Evolutionary conservation across 1,140 invertebrate species (phyloP).

Genomic region (Chironomus striatipennis): DNA sequence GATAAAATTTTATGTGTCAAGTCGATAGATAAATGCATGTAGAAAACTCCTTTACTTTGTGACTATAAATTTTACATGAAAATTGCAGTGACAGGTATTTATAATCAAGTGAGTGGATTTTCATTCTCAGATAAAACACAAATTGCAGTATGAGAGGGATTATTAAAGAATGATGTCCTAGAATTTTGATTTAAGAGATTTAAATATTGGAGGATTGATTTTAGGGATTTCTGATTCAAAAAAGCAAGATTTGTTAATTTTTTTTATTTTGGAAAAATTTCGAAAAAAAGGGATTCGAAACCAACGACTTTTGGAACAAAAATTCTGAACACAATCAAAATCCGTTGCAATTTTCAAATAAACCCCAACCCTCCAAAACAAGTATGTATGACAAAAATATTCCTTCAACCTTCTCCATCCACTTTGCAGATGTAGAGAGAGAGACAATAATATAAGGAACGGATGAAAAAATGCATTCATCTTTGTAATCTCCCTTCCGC

Average conservation of each 20-base stretch:
- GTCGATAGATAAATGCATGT: not conserved
- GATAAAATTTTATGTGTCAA: conserved; percentile 11
- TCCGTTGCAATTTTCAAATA: not conserved
- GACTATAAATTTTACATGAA: not conserved
- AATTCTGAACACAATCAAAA: too few relatives aligned
- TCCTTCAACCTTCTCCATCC: not conserved
- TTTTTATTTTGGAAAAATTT: too few relatives aligned
- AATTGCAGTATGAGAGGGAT: not conserved
- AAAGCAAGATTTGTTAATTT: too few relatives aligned
- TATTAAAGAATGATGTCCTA: too few relatives aligned
- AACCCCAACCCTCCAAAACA: not conserved
- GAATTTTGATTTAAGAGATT: too few relatives aligned
- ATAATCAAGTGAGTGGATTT: conserved; percentile 20
- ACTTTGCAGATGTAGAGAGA: not conserved
- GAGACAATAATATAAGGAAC: not conserved
- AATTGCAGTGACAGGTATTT: conserved; percentile 19
- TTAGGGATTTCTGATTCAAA: too few relatives aligned
- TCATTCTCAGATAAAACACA: not conserved
- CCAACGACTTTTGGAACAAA: too few relatives aligned
- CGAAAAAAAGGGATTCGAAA: too few relatives aligned
- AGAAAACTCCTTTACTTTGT: not conserved
- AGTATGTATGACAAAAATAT: too few relatives aligned
- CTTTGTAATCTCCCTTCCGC: conserved; percentile 23
- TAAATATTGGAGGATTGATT: too few relatives aligned
- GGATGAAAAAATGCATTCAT: conserved; percentile 18